These are phyloP conservation scores for Pogonocherus hispidulus DNA, from an alignment of 2,888 invertebrate species.

Conservation along the genomic window DNA sequence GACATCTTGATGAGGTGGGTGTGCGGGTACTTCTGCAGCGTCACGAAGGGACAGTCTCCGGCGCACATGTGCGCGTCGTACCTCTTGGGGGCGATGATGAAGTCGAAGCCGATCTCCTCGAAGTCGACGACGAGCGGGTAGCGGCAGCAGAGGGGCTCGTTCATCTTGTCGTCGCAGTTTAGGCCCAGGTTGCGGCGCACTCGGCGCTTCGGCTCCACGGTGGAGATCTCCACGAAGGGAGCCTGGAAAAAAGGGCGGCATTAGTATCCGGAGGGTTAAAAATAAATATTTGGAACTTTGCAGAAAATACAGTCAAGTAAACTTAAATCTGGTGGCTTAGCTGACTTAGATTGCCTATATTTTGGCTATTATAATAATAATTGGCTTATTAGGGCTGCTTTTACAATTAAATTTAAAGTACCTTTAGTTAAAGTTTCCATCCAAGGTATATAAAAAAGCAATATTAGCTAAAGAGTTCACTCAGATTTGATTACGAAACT, in stretches of 20 bases:
- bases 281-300: too few species aligned
- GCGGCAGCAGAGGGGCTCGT: constrained; percentile 91
- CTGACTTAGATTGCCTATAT: too few species aligned
- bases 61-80: constrained; percentile 97
- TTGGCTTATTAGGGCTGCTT: too few species aligned
- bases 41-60: constrained; percentile 92
- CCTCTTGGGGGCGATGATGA: constrained; percentile 95
- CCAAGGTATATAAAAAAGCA: too few species aligned
- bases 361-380: too few species aligned
- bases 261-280: neutral
- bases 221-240: constrained; percentile 75
- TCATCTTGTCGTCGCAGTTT: constrained; percentile 83
- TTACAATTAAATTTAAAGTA: too few species aligned
- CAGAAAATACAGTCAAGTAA: too few species aligned
- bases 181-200: constrained; percentile 84
- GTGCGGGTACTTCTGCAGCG: constrained; percentile 88
- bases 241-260: constrained; percentile 65
- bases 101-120: constrained; percentile 96
- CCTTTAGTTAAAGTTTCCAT: too few species aligned
- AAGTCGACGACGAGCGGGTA: constrained; percentile 96
- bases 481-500: too few species aligned
- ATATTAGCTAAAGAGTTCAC: too few species aligned
- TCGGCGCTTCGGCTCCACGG: constrained; percentile 74
- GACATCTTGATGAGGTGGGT: constrained; percentile 90
- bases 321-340: too few species aligned